Evolutionary conservation across 1,140 invertebrate genomes (phyloP), one percentile per base, ranked within the genome.

Genomic region (Trichomalopsis sarcophagae): DNA sequence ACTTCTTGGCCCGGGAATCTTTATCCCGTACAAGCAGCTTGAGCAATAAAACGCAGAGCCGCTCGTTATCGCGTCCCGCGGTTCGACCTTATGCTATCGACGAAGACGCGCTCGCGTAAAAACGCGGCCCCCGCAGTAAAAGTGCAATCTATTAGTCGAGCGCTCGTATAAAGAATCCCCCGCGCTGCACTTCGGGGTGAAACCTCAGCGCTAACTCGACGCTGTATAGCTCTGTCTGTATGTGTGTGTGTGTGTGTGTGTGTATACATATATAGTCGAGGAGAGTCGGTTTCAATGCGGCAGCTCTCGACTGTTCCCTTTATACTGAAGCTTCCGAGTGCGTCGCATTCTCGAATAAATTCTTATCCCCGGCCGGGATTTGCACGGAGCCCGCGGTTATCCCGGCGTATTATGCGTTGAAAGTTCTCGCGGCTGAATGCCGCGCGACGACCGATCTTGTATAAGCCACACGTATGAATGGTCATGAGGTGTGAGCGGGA

Each of bases 331-430:
- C 6, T n/a, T 62, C 55, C 7, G 14, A 5, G 23, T 36, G 5
- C 30, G 44, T 50, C 27, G 17, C n/a, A 71, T 80, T 80, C 27
- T 66, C 50, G 30, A 69, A 68, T 80, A 33, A 69, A 80, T 80
- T 80, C 68, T 80, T 68, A 62, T n/a, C 55, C 78, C 40, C 0
- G 36, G 40, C 11, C 23, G 33, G 62, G 62, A 80, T 69, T 80
- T 69, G 55, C 33, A 14, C n/a, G 7, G 4, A 66, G 55, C 21
- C 21, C 55, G 47, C 47, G 47, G 13, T 17, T 50, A 50, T 50
- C 11, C 14, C 47, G 47, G 55, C 4, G 27, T 78, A 78, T 77
- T 47, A n/a, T 77, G 11, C 40, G 40, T 50, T 40, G 75, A 47
- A 50, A 77, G 75, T 77, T 44, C n/a, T 5, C 21, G 6, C 17